Base-by-base conservation (phyloP, 2,797 vertebrate genomes). In the Tympanoctomys barrerae region DNA sequence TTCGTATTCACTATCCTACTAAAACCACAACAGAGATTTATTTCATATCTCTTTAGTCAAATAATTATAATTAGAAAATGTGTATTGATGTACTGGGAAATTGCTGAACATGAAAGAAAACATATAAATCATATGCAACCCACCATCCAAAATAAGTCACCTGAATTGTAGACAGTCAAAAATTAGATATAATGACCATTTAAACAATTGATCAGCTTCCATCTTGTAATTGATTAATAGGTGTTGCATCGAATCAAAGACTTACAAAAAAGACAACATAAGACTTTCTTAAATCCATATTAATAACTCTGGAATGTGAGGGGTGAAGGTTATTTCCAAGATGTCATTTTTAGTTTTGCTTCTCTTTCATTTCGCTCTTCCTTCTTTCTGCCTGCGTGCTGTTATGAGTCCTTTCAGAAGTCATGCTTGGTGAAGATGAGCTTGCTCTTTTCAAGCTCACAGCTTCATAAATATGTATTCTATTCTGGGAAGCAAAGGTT, bases 61-160 rank as follows among this genome's bases (percentile, higher is more conserved):
- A n/a, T 87, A 95, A 88, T 80, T 77, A 79, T 89, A 90, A 96
- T 91, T 89, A 94, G 90, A 92, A 96, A 96, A 96, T 89, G 93
- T 83, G 64, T 93, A 88, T 83, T 87, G 19, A 39, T 93, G 78
- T 62, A 80, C 19, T 64, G 91, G 46, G 49, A 79, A 79, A 94
- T 57, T 81, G 62, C 19, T 78, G 21, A 75, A 57, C 36, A 77
- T 71, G 36, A 4, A 36, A 85, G 39, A 52, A 80, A 89, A 93
- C 64, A 95, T 22, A 77, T 68, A 81, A 93, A 86, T 71, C 68
- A 46, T 4, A 79, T 61, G 33, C 16, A 86, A 70, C 21, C 4
- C n/a, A 57, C 18, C 61, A 82, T 71, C 21, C 28, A n/a, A 94
- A 92, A 70, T 22, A 54, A 88, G 16, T 42, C 21, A 28, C 5